Evolutionary conservation across 2,888 invertebrate species (phyloP), one percentile per base, ranked within the genome.

Genomic region (Cantharis rufa): DNA sequence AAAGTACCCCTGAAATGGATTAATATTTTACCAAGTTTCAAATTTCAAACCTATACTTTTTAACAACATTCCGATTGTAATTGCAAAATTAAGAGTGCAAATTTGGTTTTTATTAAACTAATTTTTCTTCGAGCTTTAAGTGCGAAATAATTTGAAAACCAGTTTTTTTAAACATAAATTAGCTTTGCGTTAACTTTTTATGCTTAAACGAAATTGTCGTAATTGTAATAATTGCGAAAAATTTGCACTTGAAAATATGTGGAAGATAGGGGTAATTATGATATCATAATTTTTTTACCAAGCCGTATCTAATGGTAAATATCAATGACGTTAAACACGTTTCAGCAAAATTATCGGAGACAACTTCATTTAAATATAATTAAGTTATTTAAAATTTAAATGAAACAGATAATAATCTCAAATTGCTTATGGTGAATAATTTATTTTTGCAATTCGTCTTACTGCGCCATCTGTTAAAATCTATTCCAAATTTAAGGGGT

Each of bases 401-500:
- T 48, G 48, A 32, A 32, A 69, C 18, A 15, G 61, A 70, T 61
- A 18, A 16, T 70, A 70, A 70, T 66, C 61, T 7, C 18, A 15
- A 64, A 15, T 66, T 18, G 48, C 32, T 68, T 48, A 48, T 48
- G 48, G n/a, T 48, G 48, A 48, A 48, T 48, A 48, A 48, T 48
- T 68, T 69, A 13, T n/a, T 68, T 68, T 15, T 73, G 32, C 62
- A 13, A 69, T 69, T 73, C 62, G 64, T 28, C 27, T 69, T 62
- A 68, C 32, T 48, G 69, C 77, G 77, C 77, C 77, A 77, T 77
- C 77, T 77, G 69, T 74, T 74, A 74, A 71, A 77, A 69, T 62
- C 62, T 74, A 74, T 71, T 70, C 69, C 28, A 77, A 77, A 63
- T 62, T 61, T 69, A 48, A 69, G 64, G 77, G 77, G 77, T 77